These are phyloP conservation scores for Diachrysia chrysitis DNA, from an alignment of 2,888 invertebrate genomes.

Conservation along the genomic window DNA sequence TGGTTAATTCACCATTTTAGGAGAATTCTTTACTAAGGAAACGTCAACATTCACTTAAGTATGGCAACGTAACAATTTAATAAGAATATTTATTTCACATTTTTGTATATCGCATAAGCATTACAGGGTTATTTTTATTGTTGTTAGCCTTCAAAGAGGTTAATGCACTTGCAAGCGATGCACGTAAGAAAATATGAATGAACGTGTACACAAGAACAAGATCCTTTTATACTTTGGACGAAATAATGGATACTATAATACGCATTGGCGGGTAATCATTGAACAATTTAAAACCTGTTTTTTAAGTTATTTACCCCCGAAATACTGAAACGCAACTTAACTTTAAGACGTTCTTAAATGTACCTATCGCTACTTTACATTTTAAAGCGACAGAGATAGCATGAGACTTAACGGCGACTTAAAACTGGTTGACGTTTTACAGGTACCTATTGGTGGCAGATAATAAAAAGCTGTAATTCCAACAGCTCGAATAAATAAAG, in stretches of 20 bases:
- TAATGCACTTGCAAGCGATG: neutral
- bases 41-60: neutral
- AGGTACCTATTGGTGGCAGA: too few species aligned
- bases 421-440: too few species aligned
- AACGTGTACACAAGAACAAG: neutral
- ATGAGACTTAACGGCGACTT: too few species aligned
- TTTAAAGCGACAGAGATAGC: too few species aligned
- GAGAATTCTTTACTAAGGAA: neutral
- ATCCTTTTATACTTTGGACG: neutral
- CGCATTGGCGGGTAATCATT: neutral
- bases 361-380: too few species aligned
- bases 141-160: neutral
- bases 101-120: neutral
- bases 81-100: neutral
- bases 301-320: neutral
- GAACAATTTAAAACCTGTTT: neutral
- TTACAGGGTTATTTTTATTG: conserved; percentile 2
- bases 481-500: too few species aligned
- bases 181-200: conserved; percentile 1
- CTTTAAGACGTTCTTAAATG: too few species aligned
- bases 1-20: neutral
- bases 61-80: neutral
- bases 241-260: neutral
- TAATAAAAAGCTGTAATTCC: too few species aligned
- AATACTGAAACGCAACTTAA: too few species aligned